These are phyloP conservation scores for Hemiscyllium ocellatum DNA, from an alignment of 2,113 vertebrate species.

Conservation along the genomic window DNA sequence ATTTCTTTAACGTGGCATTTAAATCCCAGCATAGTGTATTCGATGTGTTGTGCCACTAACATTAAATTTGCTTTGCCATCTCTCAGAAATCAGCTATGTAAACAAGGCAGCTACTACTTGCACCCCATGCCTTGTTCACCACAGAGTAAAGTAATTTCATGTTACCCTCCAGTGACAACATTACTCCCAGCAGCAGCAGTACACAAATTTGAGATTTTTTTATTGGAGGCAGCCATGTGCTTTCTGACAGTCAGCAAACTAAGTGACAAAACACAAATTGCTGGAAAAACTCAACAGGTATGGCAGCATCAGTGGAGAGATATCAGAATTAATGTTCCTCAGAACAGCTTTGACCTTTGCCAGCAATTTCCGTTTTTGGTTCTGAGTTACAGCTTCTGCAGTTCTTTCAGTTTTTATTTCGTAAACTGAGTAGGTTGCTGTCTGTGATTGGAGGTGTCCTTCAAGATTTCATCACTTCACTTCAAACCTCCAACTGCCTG, in stretches of 20 bases:
- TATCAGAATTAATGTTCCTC: too few relatives aligned
- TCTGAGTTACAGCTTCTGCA: too few relatives aligned
- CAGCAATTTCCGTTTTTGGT: too few relatives aligned
- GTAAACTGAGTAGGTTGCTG: background rate
- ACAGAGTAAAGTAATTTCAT: background rate
- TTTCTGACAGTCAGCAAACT: background rate
- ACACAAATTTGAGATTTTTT: background rate
- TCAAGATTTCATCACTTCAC: background rate
- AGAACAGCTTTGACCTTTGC: too few relatives aligned
- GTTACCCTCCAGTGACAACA: background rate
- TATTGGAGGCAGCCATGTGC: background rate
- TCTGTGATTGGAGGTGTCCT: background rate
- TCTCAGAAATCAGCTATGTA: background rate
- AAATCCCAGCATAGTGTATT: background rate
- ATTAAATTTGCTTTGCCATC: background rate
- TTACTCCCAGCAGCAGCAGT: background rate
- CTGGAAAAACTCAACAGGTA: too few relatives aligned
- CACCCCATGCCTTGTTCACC: background rate
- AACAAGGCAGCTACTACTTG: background rate
- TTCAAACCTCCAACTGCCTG: background rate
- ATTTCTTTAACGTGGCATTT: constrained; percentile 20
- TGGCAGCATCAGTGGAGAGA: too few relatives aligned
- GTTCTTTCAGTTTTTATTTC: too few relatives aligned
- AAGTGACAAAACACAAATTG: background rate
- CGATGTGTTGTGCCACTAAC: background rate